phyloP scores from a whole-genome alignment of 1,140 invertebrate species.

The Drosophila sturtevanti region DNA sequence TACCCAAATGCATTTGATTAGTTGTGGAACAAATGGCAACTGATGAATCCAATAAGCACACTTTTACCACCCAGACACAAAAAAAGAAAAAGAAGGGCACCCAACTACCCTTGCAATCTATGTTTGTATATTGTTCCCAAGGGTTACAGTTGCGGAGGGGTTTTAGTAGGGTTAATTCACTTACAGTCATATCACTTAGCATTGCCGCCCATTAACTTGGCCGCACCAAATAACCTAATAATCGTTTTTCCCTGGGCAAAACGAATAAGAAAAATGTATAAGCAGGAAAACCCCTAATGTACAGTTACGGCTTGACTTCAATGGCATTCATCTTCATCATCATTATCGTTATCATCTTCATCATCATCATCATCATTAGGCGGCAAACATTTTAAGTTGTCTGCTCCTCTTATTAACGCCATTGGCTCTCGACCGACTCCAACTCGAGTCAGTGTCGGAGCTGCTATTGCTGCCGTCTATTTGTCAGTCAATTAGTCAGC shows the following conservation, averaged over 20 bases:
- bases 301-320: constrained; percentile 39
- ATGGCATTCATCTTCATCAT: constrained; percentile 12
- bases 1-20: background rate
- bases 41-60: constrained; percentile 23
- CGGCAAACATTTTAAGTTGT: constrained; percentile 54
- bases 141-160: background rate
- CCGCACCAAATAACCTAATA: constrained; percentile 46
- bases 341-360: background rate
- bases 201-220: constrained; percentile 37
- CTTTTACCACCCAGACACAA: constrained; percentile 2
- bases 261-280: constrained; percentile 31
- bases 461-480: constrained; percentile 64
- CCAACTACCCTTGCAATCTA: background rate
- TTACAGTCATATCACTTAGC: constrained; percentile 58
- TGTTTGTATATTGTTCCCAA: constrained; percentile 11
- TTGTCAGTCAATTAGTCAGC: constrained; percentile 81
- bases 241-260: constrained; percentile 37
- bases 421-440: constrained; percentile 12
- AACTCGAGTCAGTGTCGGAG: constrained; percentile 31
- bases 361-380: constrained; percentile 8
- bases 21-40: background rate
- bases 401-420: constrained; percentile 69
- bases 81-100: too few species aligned
- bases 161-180: constrained; percentile 51
- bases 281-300: constrained; percentile 52